Evolutionary conservation across 2,888 invertebrate genomes (phyloP).

Genomic region (Clanis bilineata): DNA sequence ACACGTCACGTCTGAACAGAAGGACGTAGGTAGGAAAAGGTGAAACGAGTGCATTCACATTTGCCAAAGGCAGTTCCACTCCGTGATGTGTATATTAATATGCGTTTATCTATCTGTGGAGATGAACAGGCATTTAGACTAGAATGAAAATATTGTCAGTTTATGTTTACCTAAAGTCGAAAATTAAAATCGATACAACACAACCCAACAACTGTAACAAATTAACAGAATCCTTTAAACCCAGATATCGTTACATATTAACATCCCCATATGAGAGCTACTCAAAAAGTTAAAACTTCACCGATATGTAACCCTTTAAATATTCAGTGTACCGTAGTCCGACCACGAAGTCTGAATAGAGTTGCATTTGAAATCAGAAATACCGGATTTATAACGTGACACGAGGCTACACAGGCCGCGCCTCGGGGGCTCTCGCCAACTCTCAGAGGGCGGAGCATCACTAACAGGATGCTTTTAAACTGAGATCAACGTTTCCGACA

Average conservation of each 20-base stretch:
- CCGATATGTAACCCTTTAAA: conserved; percentile 18
- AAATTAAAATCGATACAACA: not conserved
- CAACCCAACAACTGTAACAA: not conserved
- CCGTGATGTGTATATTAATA: not conserved
- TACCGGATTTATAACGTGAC: conserved; percentile 25
- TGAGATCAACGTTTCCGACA: conserved; percentile 14
- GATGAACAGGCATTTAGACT: not conserved
- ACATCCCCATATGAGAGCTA: not conserved
- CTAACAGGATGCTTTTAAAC: conserved; percentile 30
- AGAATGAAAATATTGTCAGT: not conserved
- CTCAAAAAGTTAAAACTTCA: not conserved
- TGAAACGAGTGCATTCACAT: not conserved
- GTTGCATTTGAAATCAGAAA: conserved; percentile 31
- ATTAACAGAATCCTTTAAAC: not conserved
- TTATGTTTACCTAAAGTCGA: not conserved
- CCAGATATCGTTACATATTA: not conserved
- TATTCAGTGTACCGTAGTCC: conserved; percentile 25
- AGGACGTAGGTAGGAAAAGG: not conserved
- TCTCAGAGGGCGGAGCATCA: conserved; percentile 18
- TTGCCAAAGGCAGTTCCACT: not conserved
- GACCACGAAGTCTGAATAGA: conserved; percentile 28
- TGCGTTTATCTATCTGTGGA: not conserved
- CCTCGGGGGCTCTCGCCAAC: conserved; percentile 17
- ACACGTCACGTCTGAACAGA: not conserved
- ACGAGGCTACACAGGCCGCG: conserved; percentile 21